phyloP scores from a whole-genome alignment of 1,140 invertebrate genomes.

The Diachasmimorpha longicaudata region DNA sequence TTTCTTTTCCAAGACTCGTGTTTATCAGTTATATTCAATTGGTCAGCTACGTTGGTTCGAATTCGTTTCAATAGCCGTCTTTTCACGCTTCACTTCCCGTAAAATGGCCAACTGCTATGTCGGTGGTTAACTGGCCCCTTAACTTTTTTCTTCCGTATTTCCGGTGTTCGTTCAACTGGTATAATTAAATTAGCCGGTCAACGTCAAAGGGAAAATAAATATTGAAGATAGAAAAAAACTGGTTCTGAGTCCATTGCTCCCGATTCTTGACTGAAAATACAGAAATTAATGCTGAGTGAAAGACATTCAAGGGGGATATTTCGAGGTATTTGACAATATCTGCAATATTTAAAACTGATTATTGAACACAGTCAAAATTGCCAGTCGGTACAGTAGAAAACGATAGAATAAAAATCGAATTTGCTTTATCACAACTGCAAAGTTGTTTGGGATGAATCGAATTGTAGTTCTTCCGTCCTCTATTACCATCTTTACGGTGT shows the following conservation, averaged over 20 bases:
- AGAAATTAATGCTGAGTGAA: neutral
- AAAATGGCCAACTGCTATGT: neutral
- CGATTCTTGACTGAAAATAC: neutral
- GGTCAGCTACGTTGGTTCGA: neutral
- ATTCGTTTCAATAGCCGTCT: neutral
- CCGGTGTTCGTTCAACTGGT: neutral
- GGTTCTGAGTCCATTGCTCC: neutral
- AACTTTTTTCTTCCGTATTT: neutral
- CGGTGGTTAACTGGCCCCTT: neutral
- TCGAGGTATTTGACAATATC: neutral
- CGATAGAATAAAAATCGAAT: too few relatives aligned
- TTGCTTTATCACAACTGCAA: too few relatives aligned
- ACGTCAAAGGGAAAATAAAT: neutral
- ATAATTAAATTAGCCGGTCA: neutral
- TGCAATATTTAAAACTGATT: too few relatives aligned
- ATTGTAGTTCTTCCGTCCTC: too few relatives aligned
- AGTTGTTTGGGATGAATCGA: too few relatives aligned
- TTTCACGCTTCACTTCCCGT: neutral
- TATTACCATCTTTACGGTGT: too few relatives aligned
- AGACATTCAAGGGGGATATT: neutral
- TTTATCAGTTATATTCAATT: neutral
- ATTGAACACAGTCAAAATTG: too few relatives aligned
- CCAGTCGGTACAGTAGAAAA: too few relatives aligned
- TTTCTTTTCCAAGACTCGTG: too few relatives aligned
- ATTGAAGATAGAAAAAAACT: neutral